Percentiles rank a stretch among this genome's conserved stretches.
These are phyloP conservation scores for Zaprionus vittiger DNA, from an alignment of 1,140 invertebrate species.

Conservation along the genomic window DNA sequence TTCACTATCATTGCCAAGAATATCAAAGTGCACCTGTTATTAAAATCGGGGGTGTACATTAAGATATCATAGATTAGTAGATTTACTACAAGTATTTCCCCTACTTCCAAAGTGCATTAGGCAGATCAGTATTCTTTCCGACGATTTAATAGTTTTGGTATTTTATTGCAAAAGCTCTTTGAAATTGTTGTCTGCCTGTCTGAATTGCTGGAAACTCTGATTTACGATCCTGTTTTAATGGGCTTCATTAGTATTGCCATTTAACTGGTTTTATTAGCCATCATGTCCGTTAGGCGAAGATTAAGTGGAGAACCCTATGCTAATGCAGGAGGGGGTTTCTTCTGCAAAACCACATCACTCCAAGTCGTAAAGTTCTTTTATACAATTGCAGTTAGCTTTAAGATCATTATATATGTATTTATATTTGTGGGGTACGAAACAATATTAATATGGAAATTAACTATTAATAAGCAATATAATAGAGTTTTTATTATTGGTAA, in stretches of 20 bases:
- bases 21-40: too few relatives aligned
- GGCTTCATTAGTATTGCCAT: background rate
- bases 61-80: background rate
- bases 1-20: too few relatives aligned
- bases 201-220: background rate
- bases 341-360: background rate
- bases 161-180: background rate
- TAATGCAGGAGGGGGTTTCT: background rate
- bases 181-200: background rate
- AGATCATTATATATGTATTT: background rate
- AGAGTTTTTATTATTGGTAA: background rate
- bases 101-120: background rate
- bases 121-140: background rate
- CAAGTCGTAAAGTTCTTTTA: background rate
- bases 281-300: background rate
- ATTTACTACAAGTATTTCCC: background rate
- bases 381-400: background rate
- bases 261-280: constrained; percentile 10
- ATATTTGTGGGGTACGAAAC: background rate
- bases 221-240: constrained; percentile 13
- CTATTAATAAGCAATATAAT: background rate
- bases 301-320: background rate
- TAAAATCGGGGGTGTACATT: background rate
- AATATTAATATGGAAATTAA: background rate
- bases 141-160: background rate